Evolutionary conservation across 2,797 vertebrate genomes (phyloP).

Genomic region (Lerista edwardsae): DNA sequence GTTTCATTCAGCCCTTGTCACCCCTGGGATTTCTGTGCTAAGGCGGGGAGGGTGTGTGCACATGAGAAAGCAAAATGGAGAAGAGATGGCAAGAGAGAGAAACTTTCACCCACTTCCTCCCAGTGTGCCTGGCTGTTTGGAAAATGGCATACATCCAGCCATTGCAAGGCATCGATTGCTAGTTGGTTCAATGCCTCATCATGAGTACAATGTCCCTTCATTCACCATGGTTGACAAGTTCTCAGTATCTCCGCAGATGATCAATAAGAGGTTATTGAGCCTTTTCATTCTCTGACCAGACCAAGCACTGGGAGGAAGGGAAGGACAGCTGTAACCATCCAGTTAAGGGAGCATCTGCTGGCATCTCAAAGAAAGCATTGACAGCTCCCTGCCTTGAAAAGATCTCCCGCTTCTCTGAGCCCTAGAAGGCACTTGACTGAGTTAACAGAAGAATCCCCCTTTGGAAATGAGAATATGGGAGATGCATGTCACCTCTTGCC

Average conservation of each 20-base stretch:
- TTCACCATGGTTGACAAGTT: conserved; percentile 6
- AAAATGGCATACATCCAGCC: background rate
- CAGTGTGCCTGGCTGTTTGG: too few relatives aligned
- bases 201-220: too few relatives aligned
- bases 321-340: too few relatives aligned
- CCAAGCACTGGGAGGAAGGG: background rate
- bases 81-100: conserved; percentile 1
- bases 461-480: background rate
- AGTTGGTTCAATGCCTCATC: background rate
- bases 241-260: background rate
- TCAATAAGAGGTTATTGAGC: conserved; percentile 26
- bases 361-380: background rate
- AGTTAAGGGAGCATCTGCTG: too few relatives aligned
- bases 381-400: background rate
- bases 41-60: background rate
- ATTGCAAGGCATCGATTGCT: background rate
- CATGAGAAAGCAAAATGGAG: conserved; percentile 42
- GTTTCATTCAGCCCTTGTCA: background rate
- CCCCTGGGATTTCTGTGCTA: background rate
- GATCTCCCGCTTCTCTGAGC: too few relatives aligned
- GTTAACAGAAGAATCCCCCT: background rate
- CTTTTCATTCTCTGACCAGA: background rate
- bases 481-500: background rate
- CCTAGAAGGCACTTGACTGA: background rate
- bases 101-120: background rate